Base-by-base conservation (phyloP, 2,797 vertebrate genomes). In the Xiphophorus birchmanni region DNA sequence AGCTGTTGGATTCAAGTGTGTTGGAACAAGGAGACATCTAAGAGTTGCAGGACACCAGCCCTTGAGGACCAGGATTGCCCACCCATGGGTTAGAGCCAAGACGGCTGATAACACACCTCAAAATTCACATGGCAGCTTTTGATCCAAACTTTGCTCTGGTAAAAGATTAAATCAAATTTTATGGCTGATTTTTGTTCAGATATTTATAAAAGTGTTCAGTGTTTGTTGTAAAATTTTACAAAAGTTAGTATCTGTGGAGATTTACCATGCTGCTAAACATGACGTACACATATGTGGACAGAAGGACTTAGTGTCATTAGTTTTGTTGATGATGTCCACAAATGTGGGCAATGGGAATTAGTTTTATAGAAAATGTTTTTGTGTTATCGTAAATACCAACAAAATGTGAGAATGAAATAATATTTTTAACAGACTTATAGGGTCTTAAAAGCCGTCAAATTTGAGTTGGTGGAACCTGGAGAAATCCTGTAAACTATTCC, bases 381-480 rank as follows among this genome's bases (percentile, higher is more conserved):
- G 50, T 63, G 54, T 69, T 78, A 78, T 60, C 54, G 76, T 37
- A 79, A 54, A 48, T 73, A 50, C 65, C 17, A 48, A 54, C 21
- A 54, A 54, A 75, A 75, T 58, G 63, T 67, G 29, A 56, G 7
- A 56, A 40, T 40, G 4, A 44, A 56, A 44, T 21, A 1, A 17
- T 48, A 71, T 40, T 40, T 76, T 48, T 18, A 48, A 18, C 8
- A 23, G 50, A 52, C 8, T 23, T 26, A 26, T 26, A 52, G 21
- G 8, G 2, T 54, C 50, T 26, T 23, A 26, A 54, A 54, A 54
- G 50, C 21, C 8, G 8, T 54, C 50, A 54, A 1, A 52, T 52
- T 52, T 52, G 50, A 54, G 2, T 54, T 54, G 50, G 8, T 54
- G 50, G 23, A 54, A 10, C 50, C 2, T 54, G 21, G 2, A 54